A percentile compares a stretch with the other conserved stretches of the same genome.
phyloP scores from a whole-genome alignment of 2,888 invertebrate genomes.

The Agrochola litura region DNA sequence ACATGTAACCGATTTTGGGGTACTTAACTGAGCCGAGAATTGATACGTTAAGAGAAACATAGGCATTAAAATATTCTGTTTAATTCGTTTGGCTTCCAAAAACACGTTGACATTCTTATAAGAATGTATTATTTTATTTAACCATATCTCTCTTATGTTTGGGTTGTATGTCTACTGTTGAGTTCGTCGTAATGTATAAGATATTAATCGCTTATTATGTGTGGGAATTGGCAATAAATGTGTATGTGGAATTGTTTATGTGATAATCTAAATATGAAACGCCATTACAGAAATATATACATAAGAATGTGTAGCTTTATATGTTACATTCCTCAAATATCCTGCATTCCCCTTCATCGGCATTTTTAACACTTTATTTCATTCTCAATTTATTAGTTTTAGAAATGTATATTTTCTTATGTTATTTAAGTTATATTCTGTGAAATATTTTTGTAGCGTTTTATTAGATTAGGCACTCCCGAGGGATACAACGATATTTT shows the following conservation, averaged over 20 bases:
- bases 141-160: conserved; percentile 29
- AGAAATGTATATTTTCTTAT: conserved; percentile 80
- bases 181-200: conserved; percentile 45
- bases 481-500: conserved; percentile 86
- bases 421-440: conserved; percentile 78
- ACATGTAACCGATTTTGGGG: conserved; percentile 56
- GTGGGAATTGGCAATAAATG: conserved; percentile 80
- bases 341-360: conserved; percentile 77
- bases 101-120: conserved; percentile 72
- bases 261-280: conserved; percentile 71
- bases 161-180: conserved; percentile 29
- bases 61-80: conserved; percentile 51
- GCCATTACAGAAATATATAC: conserved; percentile 62
- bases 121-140: conserved; percentile 68
- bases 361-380: conserved; percentile 72
- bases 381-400: conserved; percentile 69
- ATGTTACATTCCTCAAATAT: conserved; percentile 73
- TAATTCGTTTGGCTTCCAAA: conserved; percentile 74
- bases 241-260: conserved; percentile 79
- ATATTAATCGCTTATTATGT: conserved; percentile 67
- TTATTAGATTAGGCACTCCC: conserved; percentile 81
- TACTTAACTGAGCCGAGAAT: conserved; percentile 67
- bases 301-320: conserved; percentile 60
- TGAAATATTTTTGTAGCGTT: conserved; percentile 84
- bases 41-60: conserved; percentile 48